Conservation (phyloP, 2,888 invertebrate genomes). For the Epistrophe eligans region DNA sequence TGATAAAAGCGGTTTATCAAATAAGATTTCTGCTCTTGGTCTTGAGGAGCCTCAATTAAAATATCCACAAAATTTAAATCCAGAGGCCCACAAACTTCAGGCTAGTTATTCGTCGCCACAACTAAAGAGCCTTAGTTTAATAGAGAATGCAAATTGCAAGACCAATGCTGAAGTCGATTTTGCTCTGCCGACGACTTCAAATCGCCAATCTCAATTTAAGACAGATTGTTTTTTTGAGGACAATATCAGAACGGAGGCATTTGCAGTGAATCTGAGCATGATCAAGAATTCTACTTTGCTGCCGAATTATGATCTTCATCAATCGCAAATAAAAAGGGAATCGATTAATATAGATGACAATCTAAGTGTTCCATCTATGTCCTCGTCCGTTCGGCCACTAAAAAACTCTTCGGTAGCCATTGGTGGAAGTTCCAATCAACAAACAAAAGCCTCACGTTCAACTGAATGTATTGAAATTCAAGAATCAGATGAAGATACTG, state of each 20-base stretch:
- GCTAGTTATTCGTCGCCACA: slow-evolving; percentile 2
- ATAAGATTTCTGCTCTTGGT: slow-evolving; percentile 1
- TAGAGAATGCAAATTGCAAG: background rate
- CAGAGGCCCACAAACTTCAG: background rate
- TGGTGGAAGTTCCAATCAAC: background rate
- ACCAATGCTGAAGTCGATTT: background rate
- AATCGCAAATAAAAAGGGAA: slow-evolving; percentile 76
- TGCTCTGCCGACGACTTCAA: background rate
- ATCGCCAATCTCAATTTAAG: slow-evolving; percentile 4
- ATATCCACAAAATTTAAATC: background rate
- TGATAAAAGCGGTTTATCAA: background rate
- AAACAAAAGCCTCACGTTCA: background rate
- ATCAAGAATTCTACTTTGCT: slow-evolving; percentile 82
- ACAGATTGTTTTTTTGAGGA: slow-evolving; percentile 78
- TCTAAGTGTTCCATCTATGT: background rate
- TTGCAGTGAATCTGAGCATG: slow-evolving; percentile 80
- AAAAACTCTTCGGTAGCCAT: background rate
- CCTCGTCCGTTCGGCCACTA: background rate
- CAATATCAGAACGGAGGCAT: slow-evolving; percentile 81
- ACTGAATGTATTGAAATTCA: slow-evolving; percentile 54
- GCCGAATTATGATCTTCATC: slow-evolving; percentile 71
- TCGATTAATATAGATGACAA: slow-evolving; percentile 4
- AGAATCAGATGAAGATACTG: slow-evolving; percentile 58
- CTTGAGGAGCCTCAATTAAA: background rate
- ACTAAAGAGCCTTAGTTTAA: slow-evolving; percentile 6